phyloP scores from a whole-genome alignment of 2,797 vertebrate genomes.

The Steatocranus sp. region DNA sequence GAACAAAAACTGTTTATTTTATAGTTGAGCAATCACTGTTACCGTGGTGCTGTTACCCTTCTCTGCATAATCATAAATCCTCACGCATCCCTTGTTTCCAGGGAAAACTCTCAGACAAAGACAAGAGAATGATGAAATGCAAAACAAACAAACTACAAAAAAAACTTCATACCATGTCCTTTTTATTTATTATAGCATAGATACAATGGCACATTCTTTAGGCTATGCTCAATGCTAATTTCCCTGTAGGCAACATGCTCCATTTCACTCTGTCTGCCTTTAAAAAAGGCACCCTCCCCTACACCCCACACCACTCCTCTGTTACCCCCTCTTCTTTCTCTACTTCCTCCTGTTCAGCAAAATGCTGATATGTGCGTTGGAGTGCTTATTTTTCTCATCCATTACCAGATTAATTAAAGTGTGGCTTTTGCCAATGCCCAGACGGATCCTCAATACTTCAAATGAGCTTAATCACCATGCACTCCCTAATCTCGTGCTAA shows the following conservation, averaged over 20 bases:
- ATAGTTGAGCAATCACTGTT: background rate
- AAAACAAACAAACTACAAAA: background rate
- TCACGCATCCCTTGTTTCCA: conserved; percentile 46
- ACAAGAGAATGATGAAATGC: conserved; percentile 47
- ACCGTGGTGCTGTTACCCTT: background rate
- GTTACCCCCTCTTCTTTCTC: conserved; percentile 21
- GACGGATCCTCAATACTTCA: conserved; percentile 78
- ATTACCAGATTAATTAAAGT: conserved; percentile 82
- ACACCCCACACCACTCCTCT: background rate
- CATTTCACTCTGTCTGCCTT: conserved; percentile 74
- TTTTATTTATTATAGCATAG: conserved; percentile 49
- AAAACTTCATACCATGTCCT: conserved; percentile 53
- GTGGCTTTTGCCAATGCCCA: conserved; percentile 77
- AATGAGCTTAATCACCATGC: conserved; percentile 80
- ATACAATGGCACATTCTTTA: conserved; percentile 77
- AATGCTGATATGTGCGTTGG: conserved; percentile 78
- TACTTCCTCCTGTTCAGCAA: conserved; percentile 67
- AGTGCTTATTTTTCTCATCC: conserved; percentile 77
- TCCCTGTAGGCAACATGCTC: conserved; percentile 76
- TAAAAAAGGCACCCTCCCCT: conserved; percentile 36
- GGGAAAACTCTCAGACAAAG: conserved; percentile 58
- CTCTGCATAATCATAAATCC: conserved; percentile 28
- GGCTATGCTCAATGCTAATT: conserved; percentile 72
- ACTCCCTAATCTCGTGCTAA: conserved; percentile 77
- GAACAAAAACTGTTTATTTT: background rate